Evolutionary conservation across 2,113 vertebrate species (phyloP).

Genomic region (Benitochromis conjunctus): DNA sequence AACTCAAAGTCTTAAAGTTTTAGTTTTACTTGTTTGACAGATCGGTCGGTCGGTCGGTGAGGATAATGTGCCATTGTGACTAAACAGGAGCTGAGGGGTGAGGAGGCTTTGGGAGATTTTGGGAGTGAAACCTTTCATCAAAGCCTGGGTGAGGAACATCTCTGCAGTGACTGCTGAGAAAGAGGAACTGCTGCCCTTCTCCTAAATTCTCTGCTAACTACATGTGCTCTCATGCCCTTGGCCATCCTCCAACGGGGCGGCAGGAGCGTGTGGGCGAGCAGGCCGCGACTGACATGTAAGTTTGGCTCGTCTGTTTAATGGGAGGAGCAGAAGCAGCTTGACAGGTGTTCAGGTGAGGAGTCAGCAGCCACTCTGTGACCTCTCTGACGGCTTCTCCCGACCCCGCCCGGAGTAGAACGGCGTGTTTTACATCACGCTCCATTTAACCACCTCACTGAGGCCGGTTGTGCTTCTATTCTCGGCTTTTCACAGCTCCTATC

Average conservation of each 20-base stretch:
- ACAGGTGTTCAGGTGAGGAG: not conserved
- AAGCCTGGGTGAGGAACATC: not conserved
- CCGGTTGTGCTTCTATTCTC: not conserved
- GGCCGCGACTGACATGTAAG: not conserved
- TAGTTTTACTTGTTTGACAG: not conserved
- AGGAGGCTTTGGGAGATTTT: not conserved
- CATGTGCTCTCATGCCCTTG: not conserved
- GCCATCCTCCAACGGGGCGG: not conserved
- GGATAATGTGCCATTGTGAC: not conserved
- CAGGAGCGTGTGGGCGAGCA: not conserved
- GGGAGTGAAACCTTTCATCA: not conserved
- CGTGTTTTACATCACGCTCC: not conserved
- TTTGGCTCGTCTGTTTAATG: constrained; percentile 25
- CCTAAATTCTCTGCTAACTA: not conserved
- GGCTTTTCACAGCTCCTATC: not conserved
- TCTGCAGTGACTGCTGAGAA: not conserved
- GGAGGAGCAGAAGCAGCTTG: not conserved
- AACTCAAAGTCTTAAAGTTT: not conserved
- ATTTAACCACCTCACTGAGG: not conserved
- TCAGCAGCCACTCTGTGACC: not conserved
- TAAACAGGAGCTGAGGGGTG: not conserved
- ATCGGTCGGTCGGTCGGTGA: not conserved
- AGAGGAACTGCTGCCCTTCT: not conserved
- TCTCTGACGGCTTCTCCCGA: not conserved
- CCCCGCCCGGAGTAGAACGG: rapidly evolving